Evolutionary conservation across 2,888 invertebrate species (phyloP).

Genomic region (Abrostola triplasia): DNA sequence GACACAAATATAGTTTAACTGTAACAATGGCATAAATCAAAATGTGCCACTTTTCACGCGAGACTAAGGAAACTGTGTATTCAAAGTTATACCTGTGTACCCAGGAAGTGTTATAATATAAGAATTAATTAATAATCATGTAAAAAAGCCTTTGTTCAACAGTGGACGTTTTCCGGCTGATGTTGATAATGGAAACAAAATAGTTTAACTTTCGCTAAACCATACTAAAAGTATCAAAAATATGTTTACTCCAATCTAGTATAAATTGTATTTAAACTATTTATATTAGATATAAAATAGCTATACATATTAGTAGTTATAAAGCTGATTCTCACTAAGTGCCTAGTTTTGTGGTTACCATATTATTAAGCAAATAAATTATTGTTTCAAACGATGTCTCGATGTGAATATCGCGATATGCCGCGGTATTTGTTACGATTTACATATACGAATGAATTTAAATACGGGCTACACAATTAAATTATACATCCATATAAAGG

Average conservation of each 20-base stretch:
- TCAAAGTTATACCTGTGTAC: too few relatives aligned
- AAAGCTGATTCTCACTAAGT: conserved; percentile 69
- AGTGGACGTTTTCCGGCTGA: too few relatives aligned
- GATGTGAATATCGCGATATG: conserved; percentile 4
- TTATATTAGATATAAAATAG: conserved; percentile 28
- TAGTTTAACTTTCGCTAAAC: background rate
- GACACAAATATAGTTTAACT: too few relatives aligned
- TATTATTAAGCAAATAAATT: conserved; percentile 34
- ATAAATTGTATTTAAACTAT: conserved; percentile 31
- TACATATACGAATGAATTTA: background rate
- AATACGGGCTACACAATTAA: background rate
- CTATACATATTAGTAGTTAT: conserved; percentile 35
- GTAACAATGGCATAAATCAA: too few relatives aligned
- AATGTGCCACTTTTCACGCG: too few relatives aligned
- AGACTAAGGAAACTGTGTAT: too few relatives aligned
- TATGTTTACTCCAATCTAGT: conserved; percentile 6
- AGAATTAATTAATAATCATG: too few relatives aligned
- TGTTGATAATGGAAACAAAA: too few relatives aligned
- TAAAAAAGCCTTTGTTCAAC: too few relatives aligned
- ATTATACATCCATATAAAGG: too few relatives aligned
- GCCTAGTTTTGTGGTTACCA: conserved; percentile 69
- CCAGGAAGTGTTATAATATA: too few relatives aligned
- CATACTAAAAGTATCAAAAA: conserved; percentile 20
- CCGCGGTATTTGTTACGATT: conserved; percentile 12
- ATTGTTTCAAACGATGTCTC: conserved; percentile 12